Evolutionary conservation across 2,113 vertebrate genomes (phyloP).

Genomic region (Myotis brandtii): DNA sequence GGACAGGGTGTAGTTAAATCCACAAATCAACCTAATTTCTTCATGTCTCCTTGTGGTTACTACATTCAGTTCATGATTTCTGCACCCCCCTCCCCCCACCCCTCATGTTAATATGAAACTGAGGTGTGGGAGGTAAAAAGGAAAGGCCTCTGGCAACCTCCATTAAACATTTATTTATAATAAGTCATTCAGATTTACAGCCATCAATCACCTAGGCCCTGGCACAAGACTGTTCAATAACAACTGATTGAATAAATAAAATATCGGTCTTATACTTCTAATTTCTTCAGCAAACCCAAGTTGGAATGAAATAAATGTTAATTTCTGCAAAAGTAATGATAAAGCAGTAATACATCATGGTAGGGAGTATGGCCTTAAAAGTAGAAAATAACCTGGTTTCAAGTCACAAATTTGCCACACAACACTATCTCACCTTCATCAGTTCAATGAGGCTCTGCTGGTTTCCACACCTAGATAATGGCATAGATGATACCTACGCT

Average conservation of each 20-base stretch:
- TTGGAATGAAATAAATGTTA: neutral
- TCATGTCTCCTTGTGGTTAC: neutral
- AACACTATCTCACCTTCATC: neutral
- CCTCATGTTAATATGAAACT: neutral
- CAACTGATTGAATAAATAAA: accelerated
- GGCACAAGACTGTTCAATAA: neutral
- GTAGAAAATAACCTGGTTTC: neutral
- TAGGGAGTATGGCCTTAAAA: neutral
- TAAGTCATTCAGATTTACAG: neutral
- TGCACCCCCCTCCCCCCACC: neutral
- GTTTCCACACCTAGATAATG: neutral
- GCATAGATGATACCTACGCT: neutral
- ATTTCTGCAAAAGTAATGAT: neutral
- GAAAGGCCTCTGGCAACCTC: neutral
- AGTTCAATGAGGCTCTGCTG: neutral
- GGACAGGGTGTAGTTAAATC: neutral
- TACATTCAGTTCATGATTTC: neutral
- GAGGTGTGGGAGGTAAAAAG: neutral
- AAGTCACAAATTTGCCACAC: neutral
- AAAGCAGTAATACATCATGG: neutral
- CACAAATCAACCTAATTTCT: neutral
- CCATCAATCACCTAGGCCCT: neutral
- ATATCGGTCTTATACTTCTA: neutral
- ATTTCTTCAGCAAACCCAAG: slow-evolving; percentile 1
- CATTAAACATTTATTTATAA: slow-evolving; percentile 20